phyloP scores from a whole-genome alignment of 2,888 invertebrate species.

The Mechanitis messenoides region DNA sequence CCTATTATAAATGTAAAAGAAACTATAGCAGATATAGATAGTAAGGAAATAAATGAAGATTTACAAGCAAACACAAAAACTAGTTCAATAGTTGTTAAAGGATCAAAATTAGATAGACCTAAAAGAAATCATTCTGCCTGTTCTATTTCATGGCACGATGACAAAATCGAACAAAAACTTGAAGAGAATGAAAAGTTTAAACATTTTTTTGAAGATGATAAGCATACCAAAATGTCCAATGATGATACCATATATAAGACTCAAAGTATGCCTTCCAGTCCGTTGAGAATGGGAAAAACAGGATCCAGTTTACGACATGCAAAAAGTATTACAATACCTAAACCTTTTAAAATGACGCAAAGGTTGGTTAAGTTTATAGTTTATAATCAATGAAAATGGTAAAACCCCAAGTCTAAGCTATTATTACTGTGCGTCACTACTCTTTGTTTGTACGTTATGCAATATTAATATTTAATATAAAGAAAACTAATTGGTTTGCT shows the following conservation, averaged over 20 bases:
- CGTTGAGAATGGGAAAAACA: slow-evolving; percentile 57
- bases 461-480: no score
- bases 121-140: slow-evolving; percentile 66
- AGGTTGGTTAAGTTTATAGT: slow-evolving; percentile 57
- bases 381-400: no score
- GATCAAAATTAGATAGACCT: slow-evolving; percentile 44
- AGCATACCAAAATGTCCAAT: slow-evolving; percentile 34
- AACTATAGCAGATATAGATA: slow-evolving; percentile 15
- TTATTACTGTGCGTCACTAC: no score
- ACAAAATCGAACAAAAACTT: slow-evolving; percentile 50
- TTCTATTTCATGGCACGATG: slow-evolving; percentile 70
- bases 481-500: no score
- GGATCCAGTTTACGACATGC: slow-evolving; percentile 42
- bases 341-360: slow-evolving; percentile 83
- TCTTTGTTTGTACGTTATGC: no score
- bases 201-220: slow-evolving; percentile 54
- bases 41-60: slow-evolving; percentile 25
- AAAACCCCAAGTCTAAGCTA: neutral
- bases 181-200: slow-evolving; percentile 63
- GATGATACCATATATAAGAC: slow-evolving; percentile 58
- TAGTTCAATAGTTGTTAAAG: slow-evolving; percentile 40
- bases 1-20: slow-evolving; percentile 33
- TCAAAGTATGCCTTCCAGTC: slow-evolving; percentile 78
- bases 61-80: slow-evolving; percentile 39
- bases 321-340: slow-evolving; percentile 76